phyloP scores from a whole-genome alignment of 2,797 vertebrate genomes.

The Mus minutoides region DNA sequence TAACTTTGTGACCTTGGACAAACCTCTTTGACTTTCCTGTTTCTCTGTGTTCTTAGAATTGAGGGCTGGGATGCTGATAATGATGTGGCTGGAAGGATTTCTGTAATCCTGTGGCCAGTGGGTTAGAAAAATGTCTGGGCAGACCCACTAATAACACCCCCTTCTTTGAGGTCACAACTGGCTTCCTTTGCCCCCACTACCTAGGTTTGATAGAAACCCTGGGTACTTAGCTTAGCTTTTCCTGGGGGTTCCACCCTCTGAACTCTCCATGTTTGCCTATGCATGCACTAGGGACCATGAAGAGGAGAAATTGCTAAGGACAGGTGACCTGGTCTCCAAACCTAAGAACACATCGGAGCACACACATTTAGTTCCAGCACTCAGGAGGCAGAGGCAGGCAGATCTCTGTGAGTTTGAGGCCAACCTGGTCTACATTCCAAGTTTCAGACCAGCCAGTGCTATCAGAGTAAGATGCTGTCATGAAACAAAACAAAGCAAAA shows the following conservation, averaged over 20 bases:
- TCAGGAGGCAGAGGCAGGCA: background rate
- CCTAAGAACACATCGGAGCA: background rate
- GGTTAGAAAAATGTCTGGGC: background rate
- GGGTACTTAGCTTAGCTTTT: background rate
- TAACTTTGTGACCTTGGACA: background rate
- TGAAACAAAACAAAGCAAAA: background rate
- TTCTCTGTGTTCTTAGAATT: background rate
- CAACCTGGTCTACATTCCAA: background rate
- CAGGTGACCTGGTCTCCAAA: background rate
- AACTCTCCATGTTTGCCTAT: rapidly evolving
- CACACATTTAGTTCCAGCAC: background rate
- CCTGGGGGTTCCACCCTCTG: background rate
- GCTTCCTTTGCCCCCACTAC: too few relatives aligned
- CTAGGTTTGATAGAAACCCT: rapidly evolving
- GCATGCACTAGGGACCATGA: rapidly evolving
- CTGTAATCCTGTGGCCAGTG: background rate
- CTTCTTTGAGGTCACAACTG: rapidly evolving
- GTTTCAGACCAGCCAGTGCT: background rate
- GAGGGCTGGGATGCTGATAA: background rate
- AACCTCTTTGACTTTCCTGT: background rate
- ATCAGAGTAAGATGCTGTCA: background rate
- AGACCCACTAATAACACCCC: background rate
- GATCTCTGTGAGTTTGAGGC: background rate
- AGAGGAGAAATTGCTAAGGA: background rate
- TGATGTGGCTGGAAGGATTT: background rate